A percentile compares a stretch with the other conserved stretches of the same genome.
Evolutionary conservation across 2,797 vertebrate species (phyloP).

Genomic region (Rhinoraja longicauda): DNA sequence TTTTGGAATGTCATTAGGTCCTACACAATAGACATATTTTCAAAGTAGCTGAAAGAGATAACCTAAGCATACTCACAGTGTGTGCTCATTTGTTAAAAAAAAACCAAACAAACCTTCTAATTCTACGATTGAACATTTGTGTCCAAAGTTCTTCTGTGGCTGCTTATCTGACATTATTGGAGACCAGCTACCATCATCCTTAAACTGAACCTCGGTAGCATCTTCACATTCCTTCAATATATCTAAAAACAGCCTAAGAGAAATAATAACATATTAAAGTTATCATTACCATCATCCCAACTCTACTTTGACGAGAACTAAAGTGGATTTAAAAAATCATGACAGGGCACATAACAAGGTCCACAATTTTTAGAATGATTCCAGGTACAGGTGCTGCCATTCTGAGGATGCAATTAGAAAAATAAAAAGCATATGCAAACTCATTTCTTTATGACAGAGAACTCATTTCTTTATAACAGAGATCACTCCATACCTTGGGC

Average conservation of each 20-base stretch:
- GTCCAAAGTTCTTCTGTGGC: constrained; percentile 80
- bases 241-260: constrained; percentile 76
- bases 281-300: background rate
- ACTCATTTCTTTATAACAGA: background rate
- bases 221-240: constrained; percentile 92
- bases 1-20: background rate
- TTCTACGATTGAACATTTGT: constrained; percentile 81
- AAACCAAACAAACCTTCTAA: constrained; percentile 52
- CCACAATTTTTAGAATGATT: background rate
- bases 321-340: background rate
- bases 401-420: background rate
- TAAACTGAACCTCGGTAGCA: constrained; percentile 89
- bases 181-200: constrained; percentile 92
- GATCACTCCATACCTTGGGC: background rate
- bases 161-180: constrained; percentile 86
- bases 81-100: background rate
- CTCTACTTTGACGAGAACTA: background rate
- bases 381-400: background rate
- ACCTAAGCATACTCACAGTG: background rate
- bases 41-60: background rate
- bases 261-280: constrained; percentile 10
- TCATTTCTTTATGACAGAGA: background rate
- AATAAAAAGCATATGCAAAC: background rate
- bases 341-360: too few species aligned
- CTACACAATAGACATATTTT: background rate